Conservation (phyloP, 2,797 vertebrate species). For the Diceros bicornis region DNA sequence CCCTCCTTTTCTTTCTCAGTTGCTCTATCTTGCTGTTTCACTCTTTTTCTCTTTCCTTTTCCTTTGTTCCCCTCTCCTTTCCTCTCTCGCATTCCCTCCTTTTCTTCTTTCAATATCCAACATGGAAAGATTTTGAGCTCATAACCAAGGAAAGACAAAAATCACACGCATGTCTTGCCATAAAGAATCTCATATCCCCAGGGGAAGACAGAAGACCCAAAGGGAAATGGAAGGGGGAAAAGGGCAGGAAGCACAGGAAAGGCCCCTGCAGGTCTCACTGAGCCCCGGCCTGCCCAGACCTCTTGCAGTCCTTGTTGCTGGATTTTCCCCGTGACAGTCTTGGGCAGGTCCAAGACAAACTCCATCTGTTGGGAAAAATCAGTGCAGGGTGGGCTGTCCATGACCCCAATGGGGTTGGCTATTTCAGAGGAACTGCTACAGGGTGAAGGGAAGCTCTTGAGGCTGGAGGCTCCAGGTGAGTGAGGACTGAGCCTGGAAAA, state of each 20-base stretch:
- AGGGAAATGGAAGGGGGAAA: not conserved
- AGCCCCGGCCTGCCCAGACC: not conserved
- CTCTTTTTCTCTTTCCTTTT: not conserved
- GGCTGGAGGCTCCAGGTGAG: not conserved
- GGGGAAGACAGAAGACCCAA: not conserved
- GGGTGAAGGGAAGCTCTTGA: not conserved
- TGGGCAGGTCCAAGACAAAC: constrained; percentile 73
- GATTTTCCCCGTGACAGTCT: constrained; percentile 68
- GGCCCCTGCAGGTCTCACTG: not conserved
- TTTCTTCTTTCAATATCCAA: not conserved
- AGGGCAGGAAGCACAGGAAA: not conserved
- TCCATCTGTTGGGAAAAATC: constrained; percentile 59
- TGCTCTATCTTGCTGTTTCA: not conserved
- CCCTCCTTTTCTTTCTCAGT: not conserved
- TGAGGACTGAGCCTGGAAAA: not conserved
- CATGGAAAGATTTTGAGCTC: not conserved
- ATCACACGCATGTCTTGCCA: not conserved
- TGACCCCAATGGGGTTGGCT: not conserved
- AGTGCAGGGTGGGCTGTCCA: not conserved
- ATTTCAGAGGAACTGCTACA: not conserved
- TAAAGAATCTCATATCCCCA: not conserved
- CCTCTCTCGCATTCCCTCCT: not conserved
- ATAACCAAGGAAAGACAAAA: constrained; percentile 2
- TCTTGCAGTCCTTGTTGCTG: constrained; percentile 64
- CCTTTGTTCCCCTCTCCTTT: not conserved